phyloP scores from a whole-genome alignment of 2,113 vertebrate genomes.

The Rallus limicola region DNA sequence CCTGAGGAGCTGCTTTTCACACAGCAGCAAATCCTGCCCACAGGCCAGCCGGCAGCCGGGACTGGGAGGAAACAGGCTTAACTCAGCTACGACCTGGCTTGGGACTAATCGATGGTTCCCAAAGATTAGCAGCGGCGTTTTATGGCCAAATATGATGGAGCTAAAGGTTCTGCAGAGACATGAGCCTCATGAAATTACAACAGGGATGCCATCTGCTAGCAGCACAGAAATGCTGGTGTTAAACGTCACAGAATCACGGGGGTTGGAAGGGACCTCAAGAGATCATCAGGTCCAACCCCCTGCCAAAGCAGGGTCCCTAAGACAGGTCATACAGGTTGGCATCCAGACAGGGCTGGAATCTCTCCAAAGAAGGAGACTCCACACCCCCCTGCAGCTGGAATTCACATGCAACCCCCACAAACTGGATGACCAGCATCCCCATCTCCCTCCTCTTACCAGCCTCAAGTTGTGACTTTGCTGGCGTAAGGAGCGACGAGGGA shows the following conservation, averaged over 20 bases:
- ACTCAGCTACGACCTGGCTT: rapidly evolving
- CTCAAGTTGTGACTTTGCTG: background rate
- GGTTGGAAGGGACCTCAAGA: too few relatives aligned
- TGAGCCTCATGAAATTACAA: background rate
- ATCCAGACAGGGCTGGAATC: too few relatives aligned
- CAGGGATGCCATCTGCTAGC: background rate
- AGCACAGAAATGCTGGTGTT: background rate
- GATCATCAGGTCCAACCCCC: too few relatives aligned
- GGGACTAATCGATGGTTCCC: background rate
- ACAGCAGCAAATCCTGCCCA: background rate
- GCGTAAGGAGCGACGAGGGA: background rate
- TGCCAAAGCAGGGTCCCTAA: too few relatives aligned
- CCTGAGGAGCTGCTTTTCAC: background rate
- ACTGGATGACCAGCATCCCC: background rate
- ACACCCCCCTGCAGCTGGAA: background rate
- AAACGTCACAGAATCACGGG: too few relatives aligned
- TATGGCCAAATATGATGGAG: background rate
- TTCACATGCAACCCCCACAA: background rate
- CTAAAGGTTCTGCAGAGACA: background rate
- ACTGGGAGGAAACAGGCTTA: background rate
- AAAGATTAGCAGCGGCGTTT: background rate
- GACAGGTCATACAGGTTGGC: too few relatives aligned
- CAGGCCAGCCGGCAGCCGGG: rapidly evolving
- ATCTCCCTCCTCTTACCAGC: background rate
- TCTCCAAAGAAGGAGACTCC: too few relatives aligned